Conservation (phyloP, 30 jellyfish, hydroid and myxozoan genomes). For the Chrysaora quinquecirrha region DNA sequence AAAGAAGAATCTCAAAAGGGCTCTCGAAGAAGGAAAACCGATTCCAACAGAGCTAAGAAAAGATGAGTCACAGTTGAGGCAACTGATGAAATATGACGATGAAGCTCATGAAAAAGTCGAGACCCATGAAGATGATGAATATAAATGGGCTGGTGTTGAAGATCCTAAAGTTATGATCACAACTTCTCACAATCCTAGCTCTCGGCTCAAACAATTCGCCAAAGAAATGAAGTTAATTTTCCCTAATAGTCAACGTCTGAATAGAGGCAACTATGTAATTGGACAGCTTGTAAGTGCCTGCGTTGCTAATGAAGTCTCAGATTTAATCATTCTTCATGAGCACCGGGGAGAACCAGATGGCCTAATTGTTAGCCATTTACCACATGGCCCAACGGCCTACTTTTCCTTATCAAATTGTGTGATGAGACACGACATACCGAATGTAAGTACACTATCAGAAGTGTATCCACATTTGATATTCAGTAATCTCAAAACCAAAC, state of each 20-base stretch:
- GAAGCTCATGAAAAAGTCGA: constrained; percentile 72
- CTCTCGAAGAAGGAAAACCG: constrained; percentile 97
- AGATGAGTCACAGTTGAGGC: constrained; percentile 93
- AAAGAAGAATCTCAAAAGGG: constrained; percentile 81
- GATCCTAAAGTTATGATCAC: constrained; percentile 98
- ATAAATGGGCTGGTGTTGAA: constrained; percentile 99
- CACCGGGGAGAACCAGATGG: constrained; percentile 99
- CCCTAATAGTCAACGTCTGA: constrained; percentile 97
- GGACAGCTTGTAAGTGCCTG: constrained; percentile 93
- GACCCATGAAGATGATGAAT: constrained; percentile 93
- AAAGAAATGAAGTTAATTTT: constrained; percentile 89
- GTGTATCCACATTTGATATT: constrained; percentile 97
- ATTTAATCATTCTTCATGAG: constrained; percentile 90
- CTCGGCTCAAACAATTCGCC: constrained; percentile 95
- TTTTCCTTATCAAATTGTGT: constrained; percentile 90
- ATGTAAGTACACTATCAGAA: constrained; percentile 94
- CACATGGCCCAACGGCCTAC: constrained; percentile 99
- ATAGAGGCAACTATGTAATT: constrained; percentile 92
- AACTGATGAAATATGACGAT: constrained; percentile 88
- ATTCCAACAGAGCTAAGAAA: constrained; percentile 96
- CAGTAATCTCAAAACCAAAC: constrained; percentile 87
- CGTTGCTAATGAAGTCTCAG: constrained; percentile 93
- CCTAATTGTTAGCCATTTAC: constrained; percentile 88
- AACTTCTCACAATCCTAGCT: constrained; percentile 97
- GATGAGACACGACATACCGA: constrained; percentile 98